Conservation (phyloP, 2,888 invertebrate species). For the Seira sanloemensis region DNA sequence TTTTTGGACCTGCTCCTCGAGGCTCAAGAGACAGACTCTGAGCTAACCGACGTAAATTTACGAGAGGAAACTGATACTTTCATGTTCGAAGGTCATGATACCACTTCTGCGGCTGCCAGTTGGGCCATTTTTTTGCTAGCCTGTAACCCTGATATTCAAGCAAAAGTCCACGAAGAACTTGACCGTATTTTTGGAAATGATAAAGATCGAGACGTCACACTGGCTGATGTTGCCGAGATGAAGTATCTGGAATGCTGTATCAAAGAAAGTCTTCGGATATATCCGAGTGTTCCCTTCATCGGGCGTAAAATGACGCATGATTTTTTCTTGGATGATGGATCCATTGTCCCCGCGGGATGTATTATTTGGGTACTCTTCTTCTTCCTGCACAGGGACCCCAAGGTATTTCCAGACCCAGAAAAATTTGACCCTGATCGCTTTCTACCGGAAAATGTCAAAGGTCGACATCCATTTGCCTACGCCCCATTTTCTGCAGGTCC, state of each 20-base stretch:
- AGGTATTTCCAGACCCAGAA: constrained; percentile 64
- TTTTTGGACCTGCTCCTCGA: constrained; percentile 78
- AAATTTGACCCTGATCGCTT: constrained; percentile 68
- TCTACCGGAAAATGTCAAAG: constrained; percentile 52
- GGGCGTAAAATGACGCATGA: constrained; percentile 74
- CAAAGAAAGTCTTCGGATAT: constrained; percentile 76
- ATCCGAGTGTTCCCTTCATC: constrained; percentile 76
- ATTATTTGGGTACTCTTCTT: constrained; percentile 3
- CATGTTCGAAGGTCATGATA: constrained; percentile 80
- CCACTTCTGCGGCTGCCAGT: constrained; percentile 56
- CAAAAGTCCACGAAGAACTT: constrained; percentile 58
- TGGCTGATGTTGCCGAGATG: constrained; percentile 76
- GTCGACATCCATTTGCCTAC: constrained; percentile 69
- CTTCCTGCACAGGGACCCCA: constrained; percentile 61
- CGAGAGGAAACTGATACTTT: constrained; percentile 84
- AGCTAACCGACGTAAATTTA: constrained; percentile 85
- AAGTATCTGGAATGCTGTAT: constrained; percentile 76
- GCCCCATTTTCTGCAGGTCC: constrained; percentile 73
- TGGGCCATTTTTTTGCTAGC: constrained; percentile 66
- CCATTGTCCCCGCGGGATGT: not conserved
- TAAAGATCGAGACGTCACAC: constrained; percentile 40
- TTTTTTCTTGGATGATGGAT: constrained; percentile 70
- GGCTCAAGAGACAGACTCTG: constrained; percentile 77
- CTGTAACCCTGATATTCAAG: constrained; percentile 64
- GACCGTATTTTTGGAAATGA: constrained; percentile 62